These are phyloP conservation scores for Dexiosoma caninum DNA, from an alignment of 2,888 invertebrate species.

Conservation along the genomic window DNA sequence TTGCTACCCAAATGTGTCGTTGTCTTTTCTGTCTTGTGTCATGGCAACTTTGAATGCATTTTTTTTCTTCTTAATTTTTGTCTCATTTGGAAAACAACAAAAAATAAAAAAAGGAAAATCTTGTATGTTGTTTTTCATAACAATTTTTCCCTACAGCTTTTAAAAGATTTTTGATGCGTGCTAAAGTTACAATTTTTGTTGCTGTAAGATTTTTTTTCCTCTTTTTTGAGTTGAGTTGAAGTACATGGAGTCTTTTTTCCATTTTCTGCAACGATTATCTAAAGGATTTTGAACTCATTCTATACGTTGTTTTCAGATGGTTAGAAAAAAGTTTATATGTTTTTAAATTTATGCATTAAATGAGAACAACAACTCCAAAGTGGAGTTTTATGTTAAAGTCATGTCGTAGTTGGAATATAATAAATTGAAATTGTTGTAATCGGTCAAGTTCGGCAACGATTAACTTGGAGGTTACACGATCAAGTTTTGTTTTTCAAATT, in stretches of 20 bases:
- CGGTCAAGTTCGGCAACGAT: slow-evolving; percentile 23
- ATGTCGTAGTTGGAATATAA: not conserved
- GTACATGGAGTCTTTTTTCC: slow-evolving; percentile 24
- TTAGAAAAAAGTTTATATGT: not conserved
- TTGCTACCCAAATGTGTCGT: slow-evolving; percentile 33
- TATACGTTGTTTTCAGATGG: not conserved
- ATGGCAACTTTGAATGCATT: slow-evolving; percentile 49
- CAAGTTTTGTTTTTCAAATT: no score
- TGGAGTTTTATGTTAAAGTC: slow-evolving; percentile 31
- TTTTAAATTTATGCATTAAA: not conserved
- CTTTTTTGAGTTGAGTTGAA: slow-evolving; percentile 11
- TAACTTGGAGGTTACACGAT: no score
- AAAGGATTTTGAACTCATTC: slow-evolving; percentile 60
- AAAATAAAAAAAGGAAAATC: slow-evolving; percentile 1
- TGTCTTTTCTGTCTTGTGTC: slow-evolving; percentile 34
- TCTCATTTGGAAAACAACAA: slow-evolving; percentile 34
- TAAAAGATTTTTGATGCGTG: slow-evolving; percentile 48
- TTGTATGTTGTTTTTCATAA: slow-evolving; percentile 28
- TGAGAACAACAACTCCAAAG: not conserved
- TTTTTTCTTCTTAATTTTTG: slow-evolving; percentile 25
- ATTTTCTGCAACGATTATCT: slow-evolving; percentile 38
- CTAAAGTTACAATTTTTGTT: slow-evolving; percentile 42
- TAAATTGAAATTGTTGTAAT: not conserved
- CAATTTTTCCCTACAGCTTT: slow-evolving; percentile 31
- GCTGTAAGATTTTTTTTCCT: slow-evolving; percentile 11